Evolutionary conservation across 2,888 invertebrate species (phyloP), one percentile per base, ranked within the genome.

Genomic region (Apodemia hepburni): DNA sequence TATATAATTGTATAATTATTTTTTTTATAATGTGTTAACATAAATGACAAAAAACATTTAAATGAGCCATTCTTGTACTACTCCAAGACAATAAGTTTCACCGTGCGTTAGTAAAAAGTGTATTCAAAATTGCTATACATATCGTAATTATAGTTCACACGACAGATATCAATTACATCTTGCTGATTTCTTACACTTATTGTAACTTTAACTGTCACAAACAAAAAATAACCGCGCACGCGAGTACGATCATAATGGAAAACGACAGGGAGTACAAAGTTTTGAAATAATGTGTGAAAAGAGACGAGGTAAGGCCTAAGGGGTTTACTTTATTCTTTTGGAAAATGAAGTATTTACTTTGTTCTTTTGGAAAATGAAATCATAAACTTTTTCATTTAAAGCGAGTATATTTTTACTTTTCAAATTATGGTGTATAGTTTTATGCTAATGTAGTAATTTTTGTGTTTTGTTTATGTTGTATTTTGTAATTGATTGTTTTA

Each of bases 281-380:
- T 61, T 51, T 51, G 54, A 61, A 38, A 57, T 29, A 57, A 57
- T 57, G 57, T 57, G 57, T 11, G 51, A 33, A 61, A n/a, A 27
- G 3, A 54, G 1, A 29, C 11, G 22, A 22, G 22, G 22, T 22
- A 22, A 8, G n/a, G n/a, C n/a, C n/a, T n/a, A n/a, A n/a, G 57
- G 29, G 27, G 6, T 54, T 27, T 54, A 12, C 27, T 57, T 57
- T 27, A n/a, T 65, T 69, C 73, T 72, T 73, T 72, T 65, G 71
- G 4, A 6, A 45, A n/a, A 45, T 45, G 5, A 2, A 42, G n/a
- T n/a, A n/a, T 54, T 27, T 54, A 12, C 27, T 57, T 57, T 27
- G 27, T 65, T 69, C 73, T 72, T 73, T 72, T 65, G 71, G 4
- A 6, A 45, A n/a, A 45, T 45, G 5, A 2, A n/a, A n/a, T n/a